Conservation (phyloP, 2,888 invertebrate genomes). For the Microctonus hyperodae region DNA sequence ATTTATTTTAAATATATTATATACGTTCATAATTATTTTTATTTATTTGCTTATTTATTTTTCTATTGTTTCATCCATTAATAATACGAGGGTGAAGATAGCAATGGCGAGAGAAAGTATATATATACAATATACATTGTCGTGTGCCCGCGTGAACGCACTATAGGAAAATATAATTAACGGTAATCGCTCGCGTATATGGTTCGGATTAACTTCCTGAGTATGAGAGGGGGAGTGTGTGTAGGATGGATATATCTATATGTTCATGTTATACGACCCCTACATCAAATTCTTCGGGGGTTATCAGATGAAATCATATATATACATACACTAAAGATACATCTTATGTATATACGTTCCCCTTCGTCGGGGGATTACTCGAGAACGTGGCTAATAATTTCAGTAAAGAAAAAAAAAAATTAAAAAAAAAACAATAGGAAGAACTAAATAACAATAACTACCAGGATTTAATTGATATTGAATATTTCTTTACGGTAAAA, state of each 20-base stretch:
- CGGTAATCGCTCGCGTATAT: conserved; percentile 62
- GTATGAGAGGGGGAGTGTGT: conserved; percentile 14
- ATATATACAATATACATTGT: no score
- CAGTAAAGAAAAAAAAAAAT: conserved; percentile 4
- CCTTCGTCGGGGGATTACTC: conserved; percentile 29
- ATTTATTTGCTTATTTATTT: background rate
- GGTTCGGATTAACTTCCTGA: conserved; percentile 53
- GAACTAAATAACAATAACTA: background rate
- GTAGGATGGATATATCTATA: background rate
- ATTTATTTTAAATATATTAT: no score
- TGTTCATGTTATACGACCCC: conserved; percentile 23
- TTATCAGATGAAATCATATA: conserved; percentile 11
- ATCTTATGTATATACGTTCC: conserved; percentile 6
- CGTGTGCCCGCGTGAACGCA: conserved; percentile 42
- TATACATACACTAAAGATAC: no score
- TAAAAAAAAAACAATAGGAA: no score
- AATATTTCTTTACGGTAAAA: conserved; percentile 8
- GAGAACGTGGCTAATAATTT: conserved; percentile 28
- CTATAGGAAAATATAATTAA: conserved; percentile 63
- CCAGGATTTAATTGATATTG: conserved; percentile 18
- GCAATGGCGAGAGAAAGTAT: conserved; percentile 41
- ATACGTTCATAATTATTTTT: no score
- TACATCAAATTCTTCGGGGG: conserved; percentile 54
- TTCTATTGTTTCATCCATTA: conserved; percentile 2
- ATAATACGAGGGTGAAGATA: conserved; percentile 28